These are phyloP conservation scores for Ylistrum balloti DNA, from an alignment of 1,140 invertebrate species.

Conservation along the genomic window DNA sequence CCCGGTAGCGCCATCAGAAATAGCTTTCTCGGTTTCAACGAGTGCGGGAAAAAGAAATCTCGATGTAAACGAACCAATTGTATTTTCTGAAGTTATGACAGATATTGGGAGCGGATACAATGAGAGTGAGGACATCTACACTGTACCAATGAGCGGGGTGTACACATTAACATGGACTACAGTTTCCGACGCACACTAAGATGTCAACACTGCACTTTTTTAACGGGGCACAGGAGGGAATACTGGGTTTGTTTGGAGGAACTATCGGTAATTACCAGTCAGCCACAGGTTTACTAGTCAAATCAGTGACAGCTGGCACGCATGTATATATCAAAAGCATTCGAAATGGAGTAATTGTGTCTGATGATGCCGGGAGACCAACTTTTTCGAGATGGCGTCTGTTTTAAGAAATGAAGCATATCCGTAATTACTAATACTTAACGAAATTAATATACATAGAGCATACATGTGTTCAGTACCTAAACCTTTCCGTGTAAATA, in stretches of 20 bases:
- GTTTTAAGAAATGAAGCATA: too few species aligned
- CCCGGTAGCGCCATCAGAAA: not conserved
- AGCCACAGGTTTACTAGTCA: not conserved
- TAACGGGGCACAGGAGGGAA: not conserved
- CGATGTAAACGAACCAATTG: not conserved
- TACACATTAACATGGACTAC: not conserved
- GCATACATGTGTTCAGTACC: too few species aligned
- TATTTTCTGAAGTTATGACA: not conserved
- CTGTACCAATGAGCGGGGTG: not conserved
- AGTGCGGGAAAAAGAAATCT: not conserved
- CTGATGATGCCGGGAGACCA: not conserved
- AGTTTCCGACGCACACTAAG: not conserved
- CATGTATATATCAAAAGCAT: not conserved
- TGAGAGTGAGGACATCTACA: not conserved
- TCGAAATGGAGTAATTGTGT: not conserved
- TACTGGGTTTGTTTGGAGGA: not conserved
- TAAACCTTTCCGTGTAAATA: too few species aligned
- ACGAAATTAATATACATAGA: too few species aligned
- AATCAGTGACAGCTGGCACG: not conserved
- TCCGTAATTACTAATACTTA: too few species aligned
- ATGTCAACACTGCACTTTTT: not conserved
- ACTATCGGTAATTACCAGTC: not conserved
- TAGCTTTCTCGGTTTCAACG: not conserved
- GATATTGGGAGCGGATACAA: not conserved
- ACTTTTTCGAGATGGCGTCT: slow-evolving; percentile 6